Evolutionary conservation across 1,140 invertebrate genomes (phyloP).

Genomic region (Cardiocondyla obscurior): DNA sequence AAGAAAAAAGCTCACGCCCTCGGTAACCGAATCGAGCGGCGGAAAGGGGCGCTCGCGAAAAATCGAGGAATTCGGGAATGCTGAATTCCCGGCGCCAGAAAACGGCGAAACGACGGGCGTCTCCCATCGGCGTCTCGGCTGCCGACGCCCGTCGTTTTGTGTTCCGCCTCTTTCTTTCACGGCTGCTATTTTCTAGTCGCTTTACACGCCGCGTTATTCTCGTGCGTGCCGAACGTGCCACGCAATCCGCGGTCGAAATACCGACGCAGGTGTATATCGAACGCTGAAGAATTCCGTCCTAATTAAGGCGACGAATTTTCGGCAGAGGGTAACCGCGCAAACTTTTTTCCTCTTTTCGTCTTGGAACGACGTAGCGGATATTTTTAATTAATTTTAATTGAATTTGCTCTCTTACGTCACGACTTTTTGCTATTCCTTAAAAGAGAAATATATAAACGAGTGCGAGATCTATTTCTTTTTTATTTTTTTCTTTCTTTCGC

Average conservation of each 20-base stretch:
- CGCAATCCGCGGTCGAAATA: conserved; percentile 18
- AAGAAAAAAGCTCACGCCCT: not conserved
- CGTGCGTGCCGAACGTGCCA: conserved; percentile 1
- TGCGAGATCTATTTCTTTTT: too few species aligned
- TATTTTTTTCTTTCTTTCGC: too few species aligned
- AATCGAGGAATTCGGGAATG: conserved; percentile 60
- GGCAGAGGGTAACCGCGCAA: too few species aligned
- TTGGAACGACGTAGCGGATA: too few species aligned
- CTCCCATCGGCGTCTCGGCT: conserved; percentile 11
- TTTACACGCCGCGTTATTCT: conserved; percentile 19
- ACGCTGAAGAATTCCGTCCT: not conserved
- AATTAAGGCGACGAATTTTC: conserved; percentile 12
- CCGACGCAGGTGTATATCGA: conserved; percentile 7
- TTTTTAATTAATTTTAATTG: too few species aligned
- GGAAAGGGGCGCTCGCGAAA: conserved; percentile 16
- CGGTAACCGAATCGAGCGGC: not conserved
- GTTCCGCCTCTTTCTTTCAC: not conserved
- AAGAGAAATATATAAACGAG: too few species aligned
- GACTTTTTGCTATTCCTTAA: not conserved
- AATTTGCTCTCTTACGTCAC: not conserved
- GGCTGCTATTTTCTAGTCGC: not conserved
- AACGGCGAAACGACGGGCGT: conserved; percentile 39
- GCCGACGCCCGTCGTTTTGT: conserved; percentile 19
- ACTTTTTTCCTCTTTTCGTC: too few species aligned
- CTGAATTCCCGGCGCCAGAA: conserved; percentile 62